Base-by-base conservation (phyloP, 2,797 vertebrate genomes). In the Acomys russatus region DNA sequence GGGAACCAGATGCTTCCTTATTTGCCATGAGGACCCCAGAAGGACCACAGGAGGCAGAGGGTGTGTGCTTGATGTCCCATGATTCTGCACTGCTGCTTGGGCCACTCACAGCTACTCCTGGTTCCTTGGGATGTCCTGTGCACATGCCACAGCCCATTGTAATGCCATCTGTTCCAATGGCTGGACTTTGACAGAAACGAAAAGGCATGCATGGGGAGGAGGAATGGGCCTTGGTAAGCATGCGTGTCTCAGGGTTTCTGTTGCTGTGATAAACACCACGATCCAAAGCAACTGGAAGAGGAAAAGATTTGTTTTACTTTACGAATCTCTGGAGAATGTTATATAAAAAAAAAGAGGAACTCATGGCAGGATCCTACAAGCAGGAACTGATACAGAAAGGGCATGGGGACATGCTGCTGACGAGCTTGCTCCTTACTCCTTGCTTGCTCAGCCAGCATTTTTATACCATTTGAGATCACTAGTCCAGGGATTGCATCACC, bases 131-230 rank as follows among this genome's bases (percentile, higher is more conserved):
- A 11, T 49, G 30, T 4, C 20, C 0, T 12, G 59, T 23, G 33
- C 2, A 0, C 35, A 35, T 0, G 56, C 7, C 22, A 1, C 3
- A 56, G 17, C 7, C 0, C 14, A 76, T 64, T 9, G 23, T 20
- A 80, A 17, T 9, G 9, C 9, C 33, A 9, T 30, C 38, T 30
- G 7, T n/a, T 66, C 33, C 80, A 20, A 23, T 9, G 17, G 70
- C 38, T 11, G 25, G 4, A 38, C 30, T 0, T 1, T 9, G 56
- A 18, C 28, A 8, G 73, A 66, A 56, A 51, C 1, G 9, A 33
- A 63, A 0, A 35, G 22, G 25, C 0, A 0, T 15, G 33, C 0
- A 3, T 33, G 51, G 22, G 30, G 17, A 30, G 6, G 33, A 33
- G 22, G 23, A 63, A 17, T 17, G 12, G 59, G 38, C 6, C 12